Evolutionary conservation across 2,888 invertebrate species (phyloP), one percentile per base, ranked within the genome.

Genomic region (Protophormia terraenovae): DNA sequence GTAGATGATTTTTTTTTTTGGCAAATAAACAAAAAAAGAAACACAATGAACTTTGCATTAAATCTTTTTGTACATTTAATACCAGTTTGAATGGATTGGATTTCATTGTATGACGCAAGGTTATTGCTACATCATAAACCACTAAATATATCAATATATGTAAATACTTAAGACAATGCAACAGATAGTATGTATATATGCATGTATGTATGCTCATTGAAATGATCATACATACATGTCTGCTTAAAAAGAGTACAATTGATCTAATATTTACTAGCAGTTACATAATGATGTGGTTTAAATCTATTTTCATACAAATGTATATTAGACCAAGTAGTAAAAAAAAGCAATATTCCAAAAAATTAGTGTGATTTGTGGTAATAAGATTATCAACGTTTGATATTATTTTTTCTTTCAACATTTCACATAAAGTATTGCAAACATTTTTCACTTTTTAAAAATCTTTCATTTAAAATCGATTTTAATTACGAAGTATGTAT

Each of bases 61-160:
- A 38, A 14, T 12, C 14, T 19, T 5, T 24, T 3, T 24, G 27
- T 53, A 45, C 5, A 6, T 66, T 14, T 24, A 24, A 69, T 69
- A 47, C 60, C 27, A 73, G 76, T 55, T 82, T 58, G 32, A 83
- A 66, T 77, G 45, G 62, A 76, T 83, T 19, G 47, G 55, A 64
- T 58, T 77, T 71, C 47, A 64, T 64, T 35, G 24, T 64, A 71
- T 71, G 71, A 66, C 45, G 76, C 82, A 82, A 82, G 82, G 82
- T 83, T 83, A 83, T 77, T 76, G 45, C 78, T 78, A 78, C 78
- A 78, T 71, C 69, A 35, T 24, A 35, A 78, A 60, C 78, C 60
- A 60, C 10, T 50, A 1, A n/a, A 32, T 35, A 32, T 60, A 58
- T 66, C 27, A 64, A 55, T 66, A 35, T 53, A 22, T 47, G 14